These are phyloP conservation scores for Diorhabda sublineata DNA, from an alignment of 1,140 invertebrate species.

Conservation along the genomic window DNA sequence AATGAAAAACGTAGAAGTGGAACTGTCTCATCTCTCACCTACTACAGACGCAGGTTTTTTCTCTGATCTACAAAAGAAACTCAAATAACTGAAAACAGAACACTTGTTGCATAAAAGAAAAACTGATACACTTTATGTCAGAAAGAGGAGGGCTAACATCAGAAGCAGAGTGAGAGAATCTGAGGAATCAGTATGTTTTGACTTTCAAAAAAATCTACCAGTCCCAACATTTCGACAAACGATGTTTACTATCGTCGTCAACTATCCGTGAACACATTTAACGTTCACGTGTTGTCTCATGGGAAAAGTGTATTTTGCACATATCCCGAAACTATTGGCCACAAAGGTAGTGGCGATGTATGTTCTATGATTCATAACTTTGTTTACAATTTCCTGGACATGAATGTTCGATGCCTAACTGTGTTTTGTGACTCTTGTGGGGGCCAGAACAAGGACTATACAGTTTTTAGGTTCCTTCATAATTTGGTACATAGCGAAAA, in stretches of 20 bases:
- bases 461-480: background rate
- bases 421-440: constrained; percentile 37
- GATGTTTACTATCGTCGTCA: constrained; percentile 37
- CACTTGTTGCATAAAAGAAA: background rate
- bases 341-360: constrained; percentile 35
- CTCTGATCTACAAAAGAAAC: background rate
- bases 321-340: constrained; percentile 29
- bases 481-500: no score
- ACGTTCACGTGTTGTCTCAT: constrained; percentile 30
- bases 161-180: constrained; percentile 9
- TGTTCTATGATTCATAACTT: constrained; percentile 34
- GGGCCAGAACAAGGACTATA: constrained; percentile 34
- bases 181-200: constrained; percentile 31
- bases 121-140: constrained; percentile 23
- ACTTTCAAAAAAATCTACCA: constrained; percentile 32
- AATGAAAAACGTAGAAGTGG: background rate
- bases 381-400: constrained; percentile 27
- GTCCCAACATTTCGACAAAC: constrained; percentile 33
- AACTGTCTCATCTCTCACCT: background rate
- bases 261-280: constrained; percentile 33
- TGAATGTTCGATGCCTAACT: constrained; percentile 21
- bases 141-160: constrained; percentile 25
- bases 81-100: background rate
- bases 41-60: background rate
- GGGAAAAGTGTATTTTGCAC: constrained; percentile 27